Evolutionary conservation across 1,140 invertebrate species (phyloP).

Genomic region (Limonius californicus): DNA sequence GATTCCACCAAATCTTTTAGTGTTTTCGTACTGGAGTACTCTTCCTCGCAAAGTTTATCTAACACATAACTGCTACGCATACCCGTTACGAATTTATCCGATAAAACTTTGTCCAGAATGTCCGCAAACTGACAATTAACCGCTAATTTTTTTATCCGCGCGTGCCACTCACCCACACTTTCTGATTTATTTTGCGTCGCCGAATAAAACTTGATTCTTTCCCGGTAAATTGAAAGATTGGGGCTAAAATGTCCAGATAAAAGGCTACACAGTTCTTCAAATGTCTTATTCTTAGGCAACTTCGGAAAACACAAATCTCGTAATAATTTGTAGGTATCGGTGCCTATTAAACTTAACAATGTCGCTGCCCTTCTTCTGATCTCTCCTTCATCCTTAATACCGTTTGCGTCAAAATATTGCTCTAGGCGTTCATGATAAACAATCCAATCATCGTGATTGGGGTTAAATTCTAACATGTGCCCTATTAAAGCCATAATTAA

Average conservation of each 20-base stretch:
- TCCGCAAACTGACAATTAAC: not conserved
- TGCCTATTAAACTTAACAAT: not conserved
- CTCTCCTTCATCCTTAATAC: too few relatives aligned
- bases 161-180: not conserved
- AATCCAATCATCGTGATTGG: too few relatives aligned
- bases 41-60: not conserved
- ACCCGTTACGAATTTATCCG: slow-evolving; percentile 15
- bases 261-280: not conserved
- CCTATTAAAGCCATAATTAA: too few relatives aligned
- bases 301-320: too few relatives aligned
- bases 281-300: not conserved
- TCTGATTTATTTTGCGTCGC: not conserved
- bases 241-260: not conserved
- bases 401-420: too few relatives aligned
- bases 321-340: too few relatives aligned
- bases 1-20: not conserved
- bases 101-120: not conserved
- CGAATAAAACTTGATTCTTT: not conserved
- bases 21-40: not conserved
- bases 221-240: not conserved
- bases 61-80: not conserved
- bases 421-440: too few relatives aligned
- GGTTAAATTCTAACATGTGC: too few relatives aligned
- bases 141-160: not conserved
- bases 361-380: too few relatives aligned